A percentile compares a stretch with the other conserved stretches of the same genome.
Conservation (phyloP, 2,888 invertebrate genomes). For the Pardosa pseudoannulata region DNA sequence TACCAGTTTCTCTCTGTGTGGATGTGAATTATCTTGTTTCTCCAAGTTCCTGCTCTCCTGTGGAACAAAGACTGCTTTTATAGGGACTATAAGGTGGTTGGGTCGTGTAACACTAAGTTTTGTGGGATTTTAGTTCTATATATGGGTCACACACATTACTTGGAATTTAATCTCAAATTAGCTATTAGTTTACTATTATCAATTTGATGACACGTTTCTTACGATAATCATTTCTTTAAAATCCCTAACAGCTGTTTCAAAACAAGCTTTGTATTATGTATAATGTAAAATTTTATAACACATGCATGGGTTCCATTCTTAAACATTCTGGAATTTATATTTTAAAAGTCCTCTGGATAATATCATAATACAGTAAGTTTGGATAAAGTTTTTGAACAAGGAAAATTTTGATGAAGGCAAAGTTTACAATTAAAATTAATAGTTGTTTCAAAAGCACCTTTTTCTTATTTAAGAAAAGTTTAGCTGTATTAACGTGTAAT, state of each 20-base stretch:
- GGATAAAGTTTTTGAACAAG: too few species aligned
- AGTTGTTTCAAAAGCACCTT: too few species aligned
- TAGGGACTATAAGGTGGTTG: slow-evolving; percentile 25
- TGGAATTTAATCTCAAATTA: neutral
- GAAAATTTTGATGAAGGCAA: too few species aligned
- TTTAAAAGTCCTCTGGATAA: too few species aligned
- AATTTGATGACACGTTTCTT: neutral
- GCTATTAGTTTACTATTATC: neutral
- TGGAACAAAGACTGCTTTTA: slow-evolving; percentile 38
- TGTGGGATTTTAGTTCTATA: neutral
- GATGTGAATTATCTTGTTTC: slow-evolving; percentile 16
- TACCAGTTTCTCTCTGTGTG: neutral
- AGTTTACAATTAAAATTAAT: too few species aligned
- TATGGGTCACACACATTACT: neutral
- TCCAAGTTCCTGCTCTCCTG: slow-evolving; percentile 25
- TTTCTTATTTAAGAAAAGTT: too few species aligned
- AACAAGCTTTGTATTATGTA: neutral
- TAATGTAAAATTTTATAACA: too few species aligned
- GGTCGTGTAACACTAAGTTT: neutral
- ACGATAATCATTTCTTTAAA: neutral
- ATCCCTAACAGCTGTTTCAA: neutral
- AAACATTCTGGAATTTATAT: too few species aligned
- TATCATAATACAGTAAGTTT: too few species aligned
- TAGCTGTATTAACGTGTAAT: too few species aligned
- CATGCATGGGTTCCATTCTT: too few species aligned